Base-by-base conservation (phyloP, 2,113 vertebrate genomes). In the Cranoglanis bouderius region DNA sequence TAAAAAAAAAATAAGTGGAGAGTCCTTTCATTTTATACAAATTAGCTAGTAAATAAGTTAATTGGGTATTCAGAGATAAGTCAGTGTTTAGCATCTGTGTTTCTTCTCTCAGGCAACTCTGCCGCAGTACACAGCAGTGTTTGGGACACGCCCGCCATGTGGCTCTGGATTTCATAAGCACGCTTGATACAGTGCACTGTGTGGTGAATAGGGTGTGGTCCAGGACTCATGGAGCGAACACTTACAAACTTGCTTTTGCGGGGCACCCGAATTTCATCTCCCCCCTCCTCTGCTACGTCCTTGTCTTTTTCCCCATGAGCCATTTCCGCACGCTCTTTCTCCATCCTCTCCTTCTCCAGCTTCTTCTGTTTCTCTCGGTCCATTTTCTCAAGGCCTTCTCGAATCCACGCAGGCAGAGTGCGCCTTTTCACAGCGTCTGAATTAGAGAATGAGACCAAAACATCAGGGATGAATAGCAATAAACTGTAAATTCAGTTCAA, bases 201-300 rank as follows among this genome's bases (percentile, higher is more conserved):
- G 35, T 46, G 40, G 12, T n/a, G 72, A 24, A 43, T 0, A 12
- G 26, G 12, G 75, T 29, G 75, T n/a, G 43, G 13, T 29, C 21
- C 43, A 14, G 43, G 24, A 49, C 14, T 38, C 12, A 12, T 26
- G 5, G 29, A 72, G 6, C 6, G 7, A 72, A 72, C 91, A 95
- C 98, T 98, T 96, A 99, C 98, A 97, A 99, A 99, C 97, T 99
- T 99, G 92, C 98, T 99, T 95, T 97, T 99, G 93, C 98, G 97
- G 83, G 98, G 98, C 84, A 99, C 91, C 43, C 96, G 96, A 87
- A 97, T 97, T 35, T 96, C 97, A 90, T 97, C 97, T 26, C 94
- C 97, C 26, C 91, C 93, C 90, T 97, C 93, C 90, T 97, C 97
- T 40, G 93, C 88, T 43, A 95, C 94, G 82, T 97, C 95, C 0